phyloP scores from a whole-genome alignment of 2,888 invertebrate genomes.

The Drosophila prolongata region DNA sequence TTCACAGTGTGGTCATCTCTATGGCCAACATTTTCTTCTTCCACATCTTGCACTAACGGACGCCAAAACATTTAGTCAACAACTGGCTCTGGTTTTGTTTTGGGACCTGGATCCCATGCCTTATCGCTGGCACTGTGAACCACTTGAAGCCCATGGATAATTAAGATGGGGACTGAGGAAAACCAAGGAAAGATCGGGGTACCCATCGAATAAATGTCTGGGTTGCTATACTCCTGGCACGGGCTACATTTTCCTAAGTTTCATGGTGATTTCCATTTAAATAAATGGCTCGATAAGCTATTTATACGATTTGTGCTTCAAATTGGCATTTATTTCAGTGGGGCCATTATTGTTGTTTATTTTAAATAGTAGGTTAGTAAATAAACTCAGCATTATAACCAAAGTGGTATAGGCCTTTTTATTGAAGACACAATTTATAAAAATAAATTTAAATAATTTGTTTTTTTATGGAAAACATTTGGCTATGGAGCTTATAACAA shows the following conservation, averaged over 20 bases:
- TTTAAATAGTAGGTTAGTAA: not conserved
- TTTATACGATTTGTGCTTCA: conserved; percentile 11
- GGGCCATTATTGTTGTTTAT: not conserved
- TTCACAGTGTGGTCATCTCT: conserved; percentile 9
- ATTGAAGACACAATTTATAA: not conserved
- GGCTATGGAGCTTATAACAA: too few species aligned
- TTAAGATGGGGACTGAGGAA: not conserved
- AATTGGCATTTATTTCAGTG: conserved; percentile 3
- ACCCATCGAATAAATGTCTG: conserved; percentile 5
- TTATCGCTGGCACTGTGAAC: conserved; percentile 33
- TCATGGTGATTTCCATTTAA: conserved; percentile 16
- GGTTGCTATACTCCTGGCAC: conserved; percentile 42
- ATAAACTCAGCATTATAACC: not conserved
- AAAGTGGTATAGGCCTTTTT: not conserved
- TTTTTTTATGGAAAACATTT: too few species aligned
- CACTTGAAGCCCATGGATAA: conserved; percentile 35
- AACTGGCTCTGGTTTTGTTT: conserved; percentile 21
- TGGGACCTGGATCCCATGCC: conserved; percentile 5
- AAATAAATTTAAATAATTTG: too few species aligned
- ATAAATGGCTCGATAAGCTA: conserved; percentile 22
- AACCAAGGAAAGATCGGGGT: not conserved
- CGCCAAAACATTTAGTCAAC: conserved; percentile 70
- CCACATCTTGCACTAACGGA: conserved; percentile 63
- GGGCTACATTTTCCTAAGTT: conserved; percentile 20
- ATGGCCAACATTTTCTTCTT: not conserved